phyloP scores from a whole-genome alignment of 2,888 invertebrate genomes.

The Amphipyra tragopoginis region DNA sequence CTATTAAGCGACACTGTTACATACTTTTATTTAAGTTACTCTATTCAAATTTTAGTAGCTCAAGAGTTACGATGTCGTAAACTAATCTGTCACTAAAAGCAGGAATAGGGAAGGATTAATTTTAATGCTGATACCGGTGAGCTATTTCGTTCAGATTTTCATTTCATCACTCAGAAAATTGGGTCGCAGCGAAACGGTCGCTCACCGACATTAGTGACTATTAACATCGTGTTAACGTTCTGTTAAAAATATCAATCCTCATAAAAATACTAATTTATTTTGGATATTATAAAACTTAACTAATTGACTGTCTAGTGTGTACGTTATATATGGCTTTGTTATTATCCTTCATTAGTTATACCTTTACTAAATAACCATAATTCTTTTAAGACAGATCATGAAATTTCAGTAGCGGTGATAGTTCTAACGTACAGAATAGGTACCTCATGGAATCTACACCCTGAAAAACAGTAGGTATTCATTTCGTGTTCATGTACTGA shows the following conservation, averaged over 20 bases:
- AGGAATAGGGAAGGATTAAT: conserved; percentile 73
- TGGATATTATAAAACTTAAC: conserved; percentile 56
- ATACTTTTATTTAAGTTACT: conserved; percentile 59
- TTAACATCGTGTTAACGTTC: conserved; percentile 81
- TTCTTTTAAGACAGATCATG: not conserved
- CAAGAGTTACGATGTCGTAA: conserved; percentile 71
- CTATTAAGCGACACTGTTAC: conserved; percentile 47
- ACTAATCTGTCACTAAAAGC: conserved; percentile 72
- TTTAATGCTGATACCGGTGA: conserved; percentile 68
- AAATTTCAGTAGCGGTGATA: not conserved
- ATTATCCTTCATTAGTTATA: conserved; percentile 36
- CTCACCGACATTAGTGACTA: conserved; percentile 75
- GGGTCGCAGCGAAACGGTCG: conserved; percentile 72
- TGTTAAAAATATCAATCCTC: conserved; percentile 74
- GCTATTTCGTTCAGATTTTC: conserved; percentile 67
- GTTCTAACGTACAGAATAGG: no score
- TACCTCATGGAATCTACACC: no score
- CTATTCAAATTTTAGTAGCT: conserved; percentile 59
- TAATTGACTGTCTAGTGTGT: conserved; percentile 59
- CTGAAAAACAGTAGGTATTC: no score
- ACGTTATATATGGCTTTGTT: conserved; percentile 52
- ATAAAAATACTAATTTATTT: conserved; percentile 64
- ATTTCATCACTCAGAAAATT: conserved; percentile 75
- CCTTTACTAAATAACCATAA: not conserved
- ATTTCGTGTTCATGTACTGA: no score